Percentiles rank a stretch among this genome's conserved stretches.
Evolutionary conservation across 1,140 invertebrate species (phyloP).

Genomic region (Ectropis grisescens): DNA sequence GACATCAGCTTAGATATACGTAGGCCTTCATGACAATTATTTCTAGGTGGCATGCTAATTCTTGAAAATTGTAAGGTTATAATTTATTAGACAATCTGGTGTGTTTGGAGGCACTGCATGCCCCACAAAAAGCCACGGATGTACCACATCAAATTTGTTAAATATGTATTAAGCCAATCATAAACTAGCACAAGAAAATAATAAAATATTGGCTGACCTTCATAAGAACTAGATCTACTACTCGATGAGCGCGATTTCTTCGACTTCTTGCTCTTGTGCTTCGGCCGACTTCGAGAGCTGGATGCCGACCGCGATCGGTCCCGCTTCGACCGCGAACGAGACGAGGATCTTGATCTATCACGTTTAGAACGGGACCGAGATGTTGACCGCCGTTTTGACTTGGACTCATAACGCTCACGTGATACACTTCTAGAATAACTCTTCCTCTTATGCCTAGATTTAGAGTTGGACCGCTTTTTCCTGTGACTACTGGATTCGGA

Average conservation of each 20-base stretch:
- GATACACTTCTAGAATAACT: slow-evolving; percentile 54
- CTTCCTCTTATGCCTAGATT: slow-evolving; percentile 30
- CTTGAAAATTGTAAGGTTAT: no score
- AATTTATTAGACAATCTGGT: no score
- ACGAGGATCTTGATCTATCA: slow-evolving; percentile 37
- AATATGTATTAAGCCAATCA: no score
- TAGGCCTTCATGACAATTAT: no score
- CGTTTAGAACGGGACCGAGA: slow-evolving; percentile 35
- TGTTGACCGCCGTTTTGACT: slow-evolving; percentile 26
- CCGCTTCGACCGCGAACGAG: slow-evolving; percentile 29
- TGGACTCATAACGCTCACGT: slow-evolving; percentile 45
- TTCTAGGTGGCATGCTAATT: no score
- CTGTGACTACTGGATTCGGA: slow-evolving; percentile 33
- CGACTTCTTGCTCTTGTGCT: slow-evolving; percentile 32
- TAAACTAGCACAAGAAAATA: no score
- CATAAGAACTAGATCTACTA: slow-evolving; percentile 46
- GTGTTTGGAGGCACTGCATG: no score
- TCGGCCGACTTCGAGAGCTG: slow-evolving; percentile 36
- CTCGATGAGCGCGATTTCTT: slow-evolving; percentile 38
- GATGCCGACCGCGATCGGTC: slow-evolving; percentile 40
- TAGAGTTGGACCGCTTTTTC: slow-evolving; percentile 39
- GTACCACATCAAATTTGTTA: no score
- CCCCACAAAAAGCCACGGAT: no score
- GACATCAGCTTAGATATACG: no score
- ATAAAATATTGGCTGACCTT: no score